Percentiles rank a stretch among this genome's conserved stretches.
Evolutionary conservation across 1,140 invertebrate genomes (phyloP).

Genomic region (Pararge aegeria): DNA sequence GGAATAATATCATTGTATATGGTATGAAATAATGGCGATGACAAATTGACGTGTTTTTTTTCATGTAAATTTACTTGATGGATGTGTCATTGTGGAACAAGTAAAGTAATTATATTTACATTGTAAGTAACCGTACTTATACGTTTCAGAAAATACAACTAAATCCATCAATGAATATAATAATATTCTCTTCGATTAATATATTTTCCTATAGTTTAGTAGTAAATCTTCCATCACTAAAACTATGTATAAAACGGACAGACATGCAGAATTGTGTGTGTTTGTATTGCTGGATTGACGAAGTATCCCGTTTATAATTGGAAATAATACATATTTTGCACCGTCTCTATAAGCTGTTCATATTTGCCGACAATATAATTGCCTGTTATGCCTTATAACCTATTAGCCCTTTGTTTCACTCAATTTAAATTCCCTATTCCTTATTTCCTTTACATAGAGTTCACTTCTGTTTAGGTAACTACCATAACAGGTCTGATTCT

Average conservation of each 20-base stretch:
- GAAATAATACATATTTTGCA: not conserved
- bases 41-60: constrained; percentile 19
- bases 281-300: too few relatives aligned
- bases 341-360: constrained; percentile 1
- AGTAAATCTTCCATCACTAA: too few relatives aligned
- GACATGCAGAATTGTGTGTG: too few relatives aligned
- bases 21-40: constrained; percentile 15
- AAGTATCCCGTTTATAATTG: too few relatives aligned
- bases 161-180: too few relatives aligned
- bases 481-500: too few relatives aligned
- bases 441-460: not conserved
- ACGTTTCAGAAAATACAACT: too few relatives aligned
- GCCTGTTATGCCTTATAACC: constrained; percentile 12
- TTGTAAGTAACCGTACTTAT: not conserved
- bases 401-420: constrained; percentile 7
- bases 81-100: not conserved
- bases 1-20: constrained; percentile 18
- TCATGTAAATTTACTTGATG: not conserved
- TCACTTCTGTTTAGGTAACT: not conserved
- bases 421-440: not conserved
- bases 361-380: constrained; percentile 11
- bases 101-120: not conserved
- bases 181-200: too few relatives aligned
- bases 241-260: too few relatives aligned
- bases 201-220: too few relatives aligned